Conservation (phyloP, 53 echinoderm and acorn worm genomes). For the Paracentrotus lividus region DNA sequence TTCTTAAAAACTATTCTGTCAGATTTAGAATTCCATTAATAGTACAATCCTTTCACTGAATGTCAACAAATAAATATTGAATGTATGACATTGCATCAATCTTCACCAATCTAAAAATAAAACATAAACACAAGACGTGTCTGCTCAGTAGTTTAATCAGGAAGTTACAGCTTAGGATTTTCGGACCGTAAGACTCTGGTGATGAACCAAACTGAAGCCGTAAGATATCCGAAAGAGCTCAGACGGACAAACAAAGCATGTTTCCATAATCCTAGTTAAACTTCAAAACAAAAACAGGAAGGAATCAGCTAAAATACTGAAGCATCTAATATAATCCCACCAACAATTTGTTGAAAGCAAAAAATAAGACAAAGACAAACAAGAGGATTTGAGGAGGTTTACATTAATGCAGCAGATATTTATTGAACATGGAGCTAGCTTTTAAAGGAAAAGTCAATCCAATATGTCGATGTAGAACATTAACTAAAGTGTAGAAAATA, state of each 20-base stretch:
- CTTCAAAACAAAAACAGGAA: constrained; percentile 23
- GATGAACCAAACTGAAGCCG: background rate
- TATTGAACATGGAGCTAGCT: too few relatives aligned
- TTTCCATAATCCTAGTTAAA: background rate
- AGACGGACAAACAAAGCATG: constrained; percentile 21
- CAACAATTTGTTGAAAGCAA: background rate
- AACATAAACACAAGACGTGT: background rate
- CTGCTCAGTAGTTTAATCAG: background rate
- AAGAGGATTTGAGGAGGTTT: too few relatives aligned
- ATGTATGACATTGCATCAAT: background rate
- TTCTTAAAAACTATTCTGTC: too few relatives aligned
- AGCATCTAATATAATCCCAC: background rate
- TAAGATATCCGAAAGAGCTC: background rate
- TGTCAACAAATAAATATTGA: background rate
- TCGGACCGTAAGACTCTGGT: background rate
- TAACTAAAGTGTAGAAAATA: too few relatives aligned
- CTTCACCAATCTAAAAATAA: background rate
- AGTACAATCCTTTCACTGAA: background rate
- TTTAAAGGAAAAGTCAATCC: too few relatives aligned
- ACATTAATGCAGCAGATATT: too few relatives aligned
- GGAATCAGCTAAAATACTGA: background rate
- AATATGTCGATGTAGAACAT: too few relatives aligned
- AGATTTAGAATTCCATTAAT: too few relatives aligned
- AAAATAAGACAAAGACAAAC: too few relatives aligned
- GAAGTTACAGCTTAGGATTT: background rate